Evolutionary conservation across 2,888 invertebrate genomes (phyloP).

Genomic region (Eupithecia inturbata): DNA sequence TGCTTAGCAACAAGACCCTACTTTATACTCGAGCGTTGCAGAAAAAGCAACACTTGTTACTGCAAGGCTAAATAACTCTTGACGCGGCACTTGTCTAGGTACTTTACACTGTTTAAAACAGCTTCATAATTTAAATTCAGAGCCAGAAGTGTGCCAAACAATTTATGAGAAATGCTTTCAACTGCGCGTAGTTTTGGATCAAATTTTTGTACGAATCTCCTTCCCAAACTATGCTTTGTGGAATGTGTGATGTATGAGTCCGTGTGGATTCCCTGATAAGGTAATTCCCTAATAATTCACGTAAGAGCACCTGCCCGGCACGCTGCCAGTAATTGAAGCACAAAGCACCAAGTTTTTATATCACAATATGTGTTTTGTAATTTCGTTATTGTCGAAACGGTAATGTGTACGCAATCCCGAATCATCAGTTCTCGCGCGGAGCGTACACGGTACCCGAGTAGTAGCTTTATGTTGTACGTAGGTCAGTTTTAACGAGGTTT

Average conservation of each 20-base stretch:
- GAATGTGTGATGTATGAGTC: constrained; percentile 65
- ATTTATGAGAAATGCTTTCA: constrained; percentile 46
- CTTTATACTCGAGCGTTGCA: constrained; percentile 15
- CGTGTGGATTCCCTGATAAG: constrained; percentile 68
- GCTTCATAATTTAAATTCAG: constrained; percentile 39
- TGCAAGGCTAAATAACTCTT: constrained; percentile 35
- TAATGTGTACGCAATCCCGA: constrained; percentile 66
- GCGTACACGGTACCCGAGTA: constrained; percentile 76
- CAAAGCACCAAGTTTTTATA: constrained; percentile 82
- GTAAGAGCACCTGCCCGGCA: constrained; percentile 84
- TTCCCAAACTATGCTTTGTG: constrained; percentile 57
- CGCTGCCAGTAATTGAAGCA: constrained; percentile 83
- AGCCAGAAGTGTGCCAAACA: constrained; percentile 39
- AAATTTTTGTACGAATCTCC: constrained; percentile 48
- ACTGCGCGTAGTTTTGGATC: constrained; percentile 39
- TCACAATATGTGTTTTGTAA: constrained; percentile 83
- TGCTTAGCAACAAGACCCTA: neutral
- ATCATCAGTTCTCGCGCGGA: constrained; percentile 37
- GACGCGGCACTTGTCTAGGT: constrained; percentile 16
- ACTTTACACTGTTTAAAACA: constrained; percentile 31
- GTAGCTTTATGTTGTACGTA: constrained; percentile 83
- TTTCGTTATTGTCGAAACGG: constrained; percentile 81
- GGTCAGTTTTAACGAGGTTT: constrained; percentile 69
- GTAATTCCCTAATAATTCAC: constrained; percentile 80
- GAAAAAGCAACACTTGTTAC: constrained; percentile 40